Conservation (phyloP, 2,113 vertebrate genomes). For the Limnothrissa miodon region DNA sequence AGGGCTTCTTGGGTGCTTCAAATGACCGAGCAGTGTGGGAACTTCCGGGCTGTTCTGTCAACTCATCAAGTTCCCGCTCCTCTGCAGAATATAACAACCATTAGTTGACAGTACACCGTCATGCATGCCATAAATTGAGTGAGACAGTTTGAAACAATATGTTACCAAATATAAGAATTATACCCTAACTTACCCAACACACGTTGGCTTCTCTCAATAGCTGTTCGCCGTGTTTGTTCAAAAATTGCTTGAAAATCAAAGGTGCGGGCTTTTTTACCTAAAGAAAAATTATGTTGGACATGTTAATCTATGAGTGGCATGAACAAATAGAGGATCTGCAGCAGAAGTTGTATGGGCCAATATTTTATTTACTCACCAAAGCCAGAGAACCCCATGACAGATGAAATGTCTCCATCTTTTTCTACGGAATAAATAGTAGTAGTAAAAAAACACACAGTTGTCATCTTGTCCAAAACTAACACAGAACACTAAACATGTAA, state of each 20-base stretch:
- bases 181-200: slow-evolving; percentile 73
- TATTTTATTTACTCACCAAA: slow-evolving; percentile 63
- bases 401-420: slow-evolving; percentile 63
- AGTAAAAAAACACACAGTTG: no score
- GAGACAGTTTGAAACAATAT: background rate
- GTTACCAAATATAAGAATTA: background rate
- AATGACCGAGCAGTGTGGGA: slow-evolving; percentile 45
- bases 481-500: no score
- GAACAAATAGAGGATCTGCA: background rate
- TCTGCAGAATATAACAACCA: slow-evolving; percentile 47
- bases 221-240: slow-evolving; percentile 93
- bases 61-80: slow-evolving; percentile 58
- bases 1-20: slow-evolving; percentile 35
- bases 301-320: background rate
- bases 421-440: background rate
- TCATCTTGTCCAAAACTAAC: no score
- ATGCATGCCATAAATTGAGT: background rate
- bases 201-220: slow-evolving; percentile 88
- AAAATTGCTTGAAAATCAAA: slow-evolving; percentile 96
- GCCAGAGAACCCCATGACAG: slow-evolving; percentile 77
- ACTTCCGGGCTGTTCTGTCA: slow-evolving; percentile 42
- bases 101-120: background rate
- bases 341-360: background rate
- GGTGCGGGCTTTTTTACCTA: slow-evolving; percentile 94
- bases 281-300: background rate